Percentiles rank a stretch among this genome's conserved stretches.
These are phyloP conservation scores for Encarsia formosa DNA, from an alignment of 2,888 invertebrate genomes.

Conservation along the genomic window DNA sequence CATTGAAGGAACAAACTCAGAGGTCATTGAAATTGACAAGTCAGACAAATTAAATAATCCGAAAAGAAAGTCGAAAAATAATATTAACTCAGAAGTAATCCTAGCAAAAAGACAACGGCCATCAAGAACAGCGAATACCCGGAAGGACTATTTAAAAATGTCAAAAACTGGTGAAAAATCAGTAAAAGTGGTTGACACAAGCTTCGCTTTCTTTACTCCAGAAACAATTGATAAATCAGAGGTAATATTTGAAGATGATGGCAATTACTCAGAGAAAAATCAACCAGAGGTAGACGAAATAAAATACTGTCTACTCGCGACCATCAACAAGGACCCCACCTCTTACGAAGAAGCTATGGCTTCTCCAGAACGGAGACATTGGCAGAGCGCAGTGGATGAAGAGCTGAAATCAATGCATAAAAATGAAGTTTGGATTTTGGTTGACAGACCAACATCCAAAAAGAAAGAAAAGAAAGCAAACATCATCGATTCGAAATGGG, in stretches of 20 bases:
- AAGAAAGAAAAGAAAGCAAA: slow-evolving; percentile 17
- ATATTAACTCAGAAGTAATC: no score
- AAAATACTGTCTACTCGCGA: slow-evolving; percentile 9
- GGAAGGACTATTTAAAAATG: no score
- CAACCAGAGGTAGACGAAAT: slow-evolving; percentile 3
- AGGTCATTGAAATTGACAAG: no score
- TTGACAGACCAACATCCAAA: slow-evolving; percentile 10
- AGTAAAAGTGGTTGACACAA: background rate
- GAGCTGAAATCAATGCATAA: slow-evolving; percentile 23
- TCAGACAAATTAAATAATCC: no score
- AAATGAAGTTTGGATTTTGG: slow-evolving; percentile 24
- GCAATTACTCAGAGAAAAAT: background rate
- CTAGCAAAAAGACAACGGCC: no score
- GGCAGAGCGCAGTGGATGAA: slow-evolving; percentile 19
- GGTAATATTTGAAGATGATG: background rate
- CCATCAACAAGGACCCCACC: slow-evolving; percentile 12
- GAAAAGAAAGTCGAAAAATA: no score
- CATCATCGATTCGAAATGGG: slow-evolving; percentile 27
- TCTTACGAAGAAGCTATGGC: slow-evolving; percentile 20
- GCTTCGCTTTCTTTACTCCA: no score
- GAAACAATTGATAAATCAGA: no score
- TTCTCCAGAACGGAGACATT: slow-evolving; percentile 1
- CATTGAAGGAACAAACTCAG: no score
- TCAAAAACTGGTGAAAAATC: no score
- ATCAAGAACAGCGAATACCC: no score